phyloP scores from a whole-genome alignment of 1,140 invertebrate species.

The Bombus waltoni region DNA sequence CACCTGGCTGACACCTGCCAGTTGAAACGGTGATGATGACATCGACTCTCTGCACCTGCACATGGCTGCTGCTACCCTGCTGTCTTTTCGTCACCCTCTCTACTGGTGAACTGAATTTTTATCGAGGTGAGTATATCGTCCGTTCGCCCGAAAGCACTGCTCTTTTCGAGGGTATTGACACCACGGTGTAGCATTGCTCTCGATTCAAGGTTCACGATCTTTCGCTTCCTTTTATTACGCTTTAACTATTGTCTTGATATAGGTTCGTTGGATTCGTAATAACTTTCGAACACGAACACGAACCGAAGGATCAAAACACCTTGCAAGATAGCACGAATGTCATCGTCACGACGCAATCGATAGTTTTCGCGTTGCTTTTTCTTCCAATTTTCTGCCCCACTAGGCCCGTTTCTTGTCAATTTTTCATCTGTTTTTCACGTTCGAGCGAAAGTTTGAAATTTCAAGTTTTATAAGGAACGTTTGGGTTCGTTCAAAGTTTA shows the following conservation, averaged over 20 bases:
- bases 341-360: background rate
- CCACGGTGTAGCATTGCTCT: background rate
- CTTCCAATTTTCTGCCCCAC: background rate
- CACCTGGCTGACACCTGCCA: constrained; percentile 49
- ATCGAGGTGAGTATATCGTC: constrained; percentile 71
- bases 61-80: constrained; percentile 69
- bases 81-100: constrained; percentile 71
- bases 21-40: constrained; percentile 67
- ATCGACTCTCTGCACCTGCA: constrained; percentile 69
- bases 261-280: background rate
- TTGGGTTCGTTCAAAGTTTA: background rate
- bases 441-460: background rate
- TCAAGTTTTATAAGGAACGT: background rate
- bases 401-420: background rate
- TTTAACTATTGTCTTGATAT: no score
- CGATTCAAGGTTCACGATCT: no score
- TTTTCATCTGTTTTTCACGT: background rate
- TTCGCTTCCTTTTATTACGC: background rate
- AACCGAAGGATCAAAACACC: background rate
- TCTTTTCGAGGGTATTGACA: constrained; percentile 44
- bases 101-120: constrained; percentile 74
- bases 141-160: constrained; percentile 17
- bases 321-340: background rate
- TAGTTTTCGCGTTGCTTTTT: background rate
- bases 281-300: background rate